These are phyloP conservation scores for Arizona elegans DNA, from an alignment of 2,113 vertebrate genomes.

Conservation along the genomic window DNA sequence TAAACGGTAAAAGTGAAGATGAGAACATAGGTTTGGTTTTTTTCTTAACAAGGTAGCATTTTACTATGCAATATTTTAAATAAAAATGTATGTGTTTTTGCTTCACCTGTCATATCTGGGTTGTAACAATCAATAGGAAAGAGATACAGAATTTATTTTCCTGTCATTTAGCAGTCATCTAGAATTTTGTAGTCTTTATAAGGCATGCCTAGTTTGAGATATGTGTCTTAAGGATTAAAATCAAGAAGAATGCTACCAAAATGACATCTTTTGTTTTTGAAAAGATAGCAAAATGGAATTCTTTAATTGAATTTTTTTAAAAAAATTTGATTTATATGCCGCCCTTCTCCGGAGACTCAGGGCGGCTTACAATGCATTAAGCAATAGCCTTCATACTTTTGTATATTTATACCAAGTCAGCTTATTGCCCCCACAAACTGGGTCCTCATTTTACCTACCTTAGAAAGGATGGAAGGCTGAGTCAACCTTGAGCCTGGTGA, in stretches of 20 bases:
- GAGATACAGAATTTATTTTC: not conserved
- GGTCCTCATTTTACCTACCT: too few species aligned
- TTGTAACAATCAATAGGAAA: not conserved
- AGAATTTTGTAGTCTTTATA: not conserved
- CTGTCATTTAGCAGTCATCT: not conserved
- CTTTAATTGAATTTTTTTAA: not conserved
- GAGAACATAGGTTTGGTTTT: not conserved
- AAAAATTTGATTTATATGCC: too few species aligned
- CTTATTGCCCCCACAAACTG: too few species aligned
- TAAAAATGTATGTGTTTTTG: not conserved
- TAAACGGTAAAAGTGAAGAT: not conserved
- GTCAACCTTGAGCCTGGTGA: too few species aligned
- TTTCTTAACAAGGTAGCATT: not conserved
- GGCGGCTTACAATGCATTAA: too few species aligned
- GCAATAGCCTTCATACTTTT: too few species aligned
- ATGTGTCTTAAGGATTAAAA: not conserved
- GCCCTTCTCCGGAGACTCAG: too few species aligned
- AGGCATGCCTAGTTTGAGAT: not conserved
- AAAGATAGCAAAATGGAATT: slow-evolving; percentile 20
- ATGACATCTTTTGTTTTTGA: slow-evolving; percentile 9
- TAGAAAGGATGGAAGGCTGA: too few species aligned
- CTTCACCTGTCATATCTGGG: not conserved
- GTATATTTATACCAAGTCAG: too few species aligned
- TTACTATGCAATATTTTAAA: not conserved
- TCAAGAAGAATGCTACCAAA: slow-evolving; percentile 7